Percentiles rank a stretch among this genome's conserved stretches.
Evolutionary conservation across 2,888 invertebrate species (phyloP).

Genomic region (Epirrhoe tristata): DNA sequence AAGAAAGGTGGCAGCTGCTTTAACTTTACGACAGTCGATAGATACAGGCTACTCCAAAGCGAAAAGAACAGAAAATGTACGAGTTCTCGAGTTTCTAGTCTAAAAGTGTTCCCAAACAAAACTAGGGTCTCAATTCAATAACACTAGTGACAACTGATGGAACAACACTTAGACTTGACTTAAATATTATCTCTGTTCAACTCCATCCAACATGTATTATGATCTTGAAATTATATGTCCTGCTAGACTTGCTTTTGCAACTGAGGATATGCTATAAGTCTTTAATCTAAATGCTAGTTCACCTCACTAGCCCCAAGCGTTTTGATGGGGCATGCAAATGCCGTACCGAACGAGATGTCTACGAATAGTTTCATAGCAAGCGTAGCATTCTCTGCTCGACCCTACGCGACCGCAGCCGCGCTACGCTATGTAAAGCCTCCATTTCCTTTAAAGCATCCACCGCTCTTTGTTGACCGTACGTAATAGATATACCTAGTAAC

Average conservation of each 20-base stretch:
- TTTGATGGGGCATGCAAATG: conserved; percentile 46
- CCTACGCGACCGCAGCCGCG: conserved; percentile 59
- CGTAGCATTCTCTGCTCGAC: conserved; percentile 50
- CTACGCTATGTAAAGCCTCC: conserved; percentile 21
- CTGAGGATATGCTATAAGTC: background rate
- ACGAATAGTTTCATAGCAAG: conserved; percentile 65
- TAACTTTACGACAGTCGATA: too few species aligned
- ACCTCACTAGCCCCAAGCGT: conserved; percentile 35
- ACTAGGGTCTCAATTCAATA: too few species aligned
- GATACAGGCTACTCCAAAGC: too few species aligned
- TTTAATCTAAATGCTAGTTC: conserved; percentile 18
- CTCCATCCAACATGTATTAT: too few species aligned
- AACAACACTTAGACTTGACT: too few species aligned
- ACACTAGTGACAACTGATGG: too few species aligned
- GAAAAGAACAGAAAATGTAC: too few species aligned
- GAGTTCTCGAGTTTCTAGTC: too few species aligned
- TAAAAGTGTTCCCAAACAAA: too few species aligned
- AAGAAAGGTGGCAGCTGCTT: too few species aligned
- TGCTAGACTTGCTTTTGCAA: background rate
- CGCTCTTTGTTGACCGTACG: background rate
- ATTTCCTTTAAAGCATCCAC: background rate
- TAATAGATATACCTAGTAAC: background rate
- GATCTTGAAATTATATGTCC: too few species aligned
- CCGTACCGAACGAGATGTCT: conserved; percentile 49
- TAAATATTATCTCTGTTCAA: too few species aligned